Percentiles rank a stretch among this genome's conserved stretches.
Conservation (phyloP, 2,888 invertebrate species). For the Lepidochrysops patricia region DNA sequence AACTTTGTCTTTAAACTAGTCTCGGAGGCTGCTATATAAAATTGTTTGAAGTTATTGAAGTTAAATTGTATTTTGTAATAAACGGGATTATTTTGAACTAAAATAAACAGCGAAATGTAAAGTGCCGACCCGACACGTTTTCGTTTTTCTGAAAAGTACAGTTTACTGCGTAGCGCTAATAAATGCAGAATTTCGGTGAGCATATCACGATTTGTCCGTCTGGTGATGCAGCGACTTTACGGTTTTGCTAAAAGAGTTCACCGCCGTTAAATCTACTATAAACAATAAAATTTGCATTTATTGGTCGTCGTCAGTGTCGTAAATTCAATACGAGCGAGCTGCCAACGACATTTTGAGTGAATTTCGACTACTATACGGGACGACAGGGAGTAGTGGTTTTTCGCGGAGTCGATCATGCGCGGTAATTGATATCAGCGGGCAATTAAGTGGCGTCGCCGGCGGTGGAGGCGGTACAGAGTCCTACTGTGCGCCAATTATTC, state of each 20-base stretch:
- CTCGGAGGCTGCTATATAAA: not conserved
- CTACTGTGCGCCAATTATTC: slow-evolving; percentile 54
- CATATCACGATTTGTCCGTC: slow-evolving; percentile 36
- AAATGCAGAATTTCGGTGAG: slow-evolving; percentile 3
- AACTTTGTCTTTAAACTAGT: slow-evolving; percentile 9
- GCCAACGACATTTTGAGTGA: slow-evolving; percentile 68
- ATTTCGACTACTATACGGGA: slow-evolving; percentile 53
- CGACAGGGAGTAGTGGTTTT: slow-evolving; percentile 42
- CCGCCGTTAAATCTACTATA: slow-evolving; percentile 68
- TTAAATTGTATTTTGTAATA: slow-evolving; percentile 2
- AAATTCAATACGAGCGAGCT: slow-evolving; percentile 62
- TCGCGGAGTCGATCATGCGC: slow-evolving; percentile 53
- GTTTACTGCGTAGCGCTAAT: not conserved
- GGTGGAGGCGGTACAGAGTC: slow-evolving; percentile 34
- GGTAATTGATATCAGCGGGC: slow-evolving; percentile 66
- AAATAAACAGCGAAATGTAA: not conserved
- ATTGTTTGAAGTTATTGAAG: not conserved
- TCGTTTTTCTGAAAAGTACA: not conserved
- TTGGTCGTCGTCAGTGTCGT: slow-evolving; percentile 65
- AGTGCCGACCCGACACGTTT: too few relatives aligned
- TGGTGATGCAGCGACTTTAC: slow-evolving; percentile 50
- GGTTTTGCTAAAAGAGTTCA: slow-evolving; percentile 66
- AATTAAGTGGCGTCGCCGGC: slow-evolving; percentile 52
- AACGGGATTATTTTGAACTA: not conserved
- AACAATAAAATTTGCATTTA: slow-evolving; percentile 75